Evolutionary conservation across 1,140 invertebrate species (phyloP), one percentile per base, ranked within the genome.

Genomic region (Drosophila ambigua): DNA sequence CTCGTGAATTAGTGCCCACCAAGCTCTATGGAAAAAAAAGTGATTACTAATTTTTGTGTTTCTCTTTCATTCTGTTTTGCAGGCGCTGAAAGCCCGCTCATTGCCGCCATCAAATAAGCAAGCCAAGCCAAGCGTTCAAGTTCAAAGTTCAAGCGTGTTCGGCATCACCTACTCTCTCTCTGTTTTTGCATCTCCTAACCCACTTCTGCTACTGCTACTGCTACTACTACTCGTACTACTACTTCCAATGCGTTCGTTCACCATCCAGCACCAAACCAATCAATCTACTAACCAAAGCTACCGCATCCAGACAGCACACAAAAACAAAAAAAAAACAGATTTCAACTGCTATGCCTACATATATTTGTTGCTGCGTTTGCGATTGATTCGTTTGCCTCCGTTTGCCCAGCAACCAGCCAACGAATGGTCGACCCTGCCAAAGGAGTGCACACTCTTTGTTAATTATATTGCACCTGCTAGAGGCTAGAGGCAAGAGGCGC

Each of bases 1-100:
- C 91, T 65, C 89, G 90, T 77, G 89, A 91, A 72, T 90, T 91
- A 80, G 81, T 79, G 62, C 91, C 91, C 65, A 92, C 87, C 20
- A 78, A 92, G 63, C 79, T 92, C 35, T 92, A 90, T 57, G 82
- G 85, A 69, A 89, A 92, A 64, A 82, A 85, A 91, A 87, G 90
- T 91, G 81, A 91, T 64, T 88, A 84, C 84, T 58, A 23, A 69
- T 78, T 50, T 62, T 60, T 63, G 79, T 49, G 60, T 57, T 77
- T 63, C 69, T 62, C 75, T 24, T 79, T 45, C 72, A 73, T 54
- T 59, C 51, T 72, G 23, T 78, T 87, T 78, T 87, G 54, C 72
- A 90, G 87, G 87, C 75, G 81, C 73, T 28, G 82, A 90, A 72
- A 90, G 88, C 78, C 88, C 88, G 78, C 87, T 90, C 61, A 90